These are phyloP conservation scores for Trogon surrucura DNA, from an alignment of 2,113 vertebrate species.

Conservation along the genomic window DNA sequence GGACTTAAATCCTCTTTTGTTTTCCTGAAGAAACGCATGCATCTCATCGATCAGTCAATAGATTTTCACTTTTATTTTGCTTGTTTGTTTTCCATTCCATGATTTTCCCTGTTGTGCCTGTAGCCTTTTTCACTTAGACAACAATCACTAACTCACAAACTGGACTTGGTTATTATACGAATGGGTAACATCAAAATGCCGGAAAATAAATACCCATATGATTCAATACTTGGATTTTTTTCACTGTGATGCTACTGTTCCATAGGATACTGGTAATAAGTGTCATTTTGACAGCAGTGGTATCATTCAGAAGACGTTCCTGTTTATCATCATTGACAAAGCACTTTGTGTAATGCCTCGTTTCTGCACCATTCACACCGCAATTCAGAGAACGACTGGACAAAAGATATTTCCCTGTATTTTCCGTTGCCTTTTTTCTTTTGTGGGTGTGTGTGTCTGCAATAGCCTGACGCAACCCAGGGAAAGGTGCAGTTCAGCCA, in stretches of 20 bases:
- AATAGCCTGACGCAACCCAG: accelerated
- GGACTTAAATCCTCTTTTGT: neutral
- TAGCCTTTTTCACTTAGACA: neutral
- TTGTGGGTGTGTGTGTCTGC: neutral
- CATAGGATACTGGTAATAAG: neutral
- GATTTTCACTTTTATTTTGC: neutral
- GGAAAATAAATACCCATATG: accelerated
- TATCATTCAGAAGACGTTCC: neutral
- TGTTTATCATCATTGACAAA: neutral
- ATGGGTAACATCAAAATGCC: neutral
- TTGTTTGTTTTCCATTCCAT: constrained; percentile 3
- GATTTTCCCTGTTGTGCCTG: neutral
- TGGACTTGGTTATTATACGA: neutral
- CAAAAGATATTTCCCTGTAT: neutral
- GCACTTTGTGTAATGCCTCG: neutral
- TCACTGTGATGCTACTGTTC: accelerated
- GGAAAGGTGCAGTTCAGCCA: neutral
- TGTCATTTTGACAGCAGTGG: neutral
- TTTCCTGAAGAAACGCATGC: neutral
- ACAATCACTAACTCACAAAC: neutral
- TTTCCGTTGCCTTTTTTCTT: neutral
- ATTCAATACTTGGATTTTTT: neutral
- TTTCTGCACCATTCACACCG: neutral
- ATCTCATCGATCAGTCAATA: neutral
- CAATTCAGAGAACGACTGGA: neutral